Conservation (phyloP, 2,888 invertebrate genomes). For the Plagiodera versicolora region DNA sequence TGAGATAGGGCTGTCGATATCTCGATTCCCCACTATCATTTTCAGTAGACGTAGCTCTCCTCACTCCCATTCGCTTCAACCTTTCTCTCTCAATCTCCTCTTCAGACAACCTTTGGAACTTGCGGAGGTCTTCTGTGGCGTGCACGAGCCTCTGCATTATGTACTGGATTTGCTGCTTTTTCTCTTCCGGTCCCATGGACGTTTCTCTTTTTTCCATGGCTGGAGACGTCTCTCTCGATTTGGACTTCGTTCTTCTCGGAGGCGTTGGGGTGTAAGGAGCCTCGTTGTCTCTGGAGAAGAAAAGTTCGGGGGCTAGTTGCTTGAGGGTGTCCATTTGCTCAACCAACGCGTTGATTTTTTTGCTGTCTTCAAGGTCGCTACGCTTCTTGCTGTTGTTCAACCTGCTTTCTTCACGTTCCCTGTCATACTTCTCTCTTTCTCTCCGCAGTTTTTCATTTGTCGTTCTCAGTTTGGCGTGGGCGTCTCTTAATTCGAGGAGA, state of each 20-base stretch:
- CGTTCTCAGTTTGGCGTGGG: conserved; percentile 87
- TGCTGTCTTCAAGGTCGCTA: conserved; percentile 68
- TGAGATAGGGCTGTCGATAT: conserved; percentile 32
- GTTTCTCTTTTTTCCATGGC: conserved; percentile 58
- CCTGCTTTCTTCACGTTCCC: conserved; percentile 69
- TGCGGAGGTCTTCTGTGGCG: conserved; percentile 67
- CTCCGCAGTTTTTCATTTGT: conserved; percentile 87
- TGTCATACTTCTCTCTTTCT: conserved; percentile 84
- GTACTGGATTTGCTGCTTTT: conserved; percentile 47
- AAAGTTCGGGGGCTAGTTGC: conserved; percentile 74
- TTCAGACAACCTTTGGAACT: conserved; percentile 57
- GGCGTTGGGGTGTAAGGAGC: conserved; percentile 67
- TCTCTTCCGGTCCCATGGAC: conserved; percentile 54
- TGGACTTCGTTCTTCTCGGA: conserved; percentile 69
- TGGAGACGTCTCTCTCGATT: conserved; percentile 74
- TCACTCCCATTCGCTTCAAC: conserved; percentile 52
- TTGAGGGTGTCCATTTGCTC: conserved; percentile 76
- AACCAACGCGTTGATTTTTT: conserved; percentile 70
- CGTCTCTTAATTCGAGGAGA: conserved; percentile 83
- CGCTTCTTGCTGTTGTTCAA: conserved; percentile 57
- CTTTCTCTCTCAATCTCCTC: conserved; percentile 60
- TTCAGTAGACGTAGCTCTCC: conserved; percentile 65
- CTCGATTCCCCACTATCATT: conserved; percentile 58
- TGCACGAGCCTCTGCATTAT: conserved; percentile 68
- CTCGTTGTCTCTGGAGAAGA: conserved; percentile 56